These are phyloP conservation scores for Misgurnus anguillicaudatus DNA, from an alignment of 2,113 vertebrate species.

Conservation along the genomic window DNA sequence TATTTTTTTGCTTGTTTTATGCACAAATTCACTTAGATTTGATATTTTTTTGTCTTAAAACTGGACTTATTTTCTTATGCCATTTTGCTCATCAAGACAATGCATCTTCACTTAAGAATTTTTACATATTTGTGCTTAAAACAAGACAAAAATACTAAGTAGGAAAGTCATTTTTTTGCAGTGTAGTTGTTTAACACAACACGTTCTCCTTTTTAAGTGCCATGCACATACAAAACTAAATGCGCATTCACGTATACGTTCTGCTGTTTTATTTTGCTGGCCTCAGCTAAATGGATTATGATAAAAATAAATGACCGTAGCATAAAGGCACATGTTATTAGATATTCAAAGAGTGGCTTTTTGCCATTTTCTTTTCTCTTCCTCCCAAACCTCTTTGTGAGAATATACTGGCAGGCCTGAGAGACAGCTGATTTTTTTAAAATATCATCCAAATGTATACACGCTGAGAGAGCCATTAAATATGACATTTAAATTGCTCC, in stretches of 20 bases:
- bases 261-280: constrained; percentile 27
- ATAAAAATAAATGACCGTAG: constrained; percentile 18
- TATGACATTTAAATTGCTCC: constrained; percentile 55
- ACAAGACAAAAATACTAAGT: no score
- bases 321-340: constrained; percentile 35
- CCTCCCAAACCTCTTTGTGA: neutral
- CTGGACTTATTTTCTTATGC: no score
- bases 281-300: constrained; percentile 33
- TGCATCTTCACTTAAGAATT: no score
- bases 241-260: neutral
- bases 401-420: constrained; percentile 34
- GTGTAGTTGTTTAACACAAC: neutral
- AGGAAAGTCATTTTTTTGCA: neutral
- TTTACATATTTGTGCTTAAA: no score
- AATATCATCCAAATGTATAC: constrained; percentile 42
- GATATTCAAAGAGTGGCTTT: constrained; percentile 29
- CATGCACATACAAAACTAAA: constrained; percentile 1
- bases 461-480: constrained; percentile 44
- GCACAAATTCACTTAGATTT: no score
- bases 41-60: no score
- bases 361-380: constrained; percentile 12
- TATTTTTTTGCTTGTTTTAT: no score
- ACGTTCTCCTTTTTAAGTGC: neutral
- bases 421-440: constrained; percentile 23
- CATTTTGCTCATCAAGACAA: no score